Conservation (phyloP, 2,888 invertebrate species). For the Pachymerium ferrugineum region DNA sequence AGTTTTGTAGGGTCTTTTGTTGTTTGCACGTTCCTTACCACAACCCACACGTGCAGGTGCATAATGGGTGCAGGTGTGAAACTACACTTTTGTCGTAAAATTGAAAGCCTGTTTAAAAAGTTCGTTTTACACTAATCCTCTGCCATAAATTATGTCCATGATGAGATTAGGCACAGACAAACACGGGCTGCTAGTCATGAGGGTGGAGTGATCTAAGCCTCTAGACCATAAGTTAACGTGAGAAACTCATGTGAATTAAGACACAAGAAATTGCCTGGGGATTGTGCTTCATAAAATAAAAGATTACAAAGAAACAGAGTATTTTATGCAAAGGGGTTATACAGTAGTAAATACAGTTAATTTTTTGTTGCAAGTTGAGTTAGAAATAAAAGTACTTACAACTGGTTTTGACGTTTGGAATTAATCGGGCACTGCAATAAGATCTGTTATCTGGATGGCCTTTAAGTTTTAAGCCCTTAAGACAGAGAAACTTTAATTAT, state of each 20-base stretch:
- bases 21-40: not conserved
- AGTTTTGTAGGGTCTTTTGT: not conserved
- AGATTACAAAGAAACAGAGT: too few species aligned
- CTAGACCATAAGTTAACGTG: slow-evolving; percentile 10
- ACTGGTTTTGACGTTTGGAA: too few species aligned
- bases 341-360: too few species aligned
- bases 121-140: not conserved
- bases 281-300: too few species aligned
- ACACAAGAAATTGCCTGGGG: too few species aligned
- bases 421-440: too few species aligned
- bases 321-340: too few species aligned
- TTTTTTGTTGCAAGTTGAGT: too few species aligned
- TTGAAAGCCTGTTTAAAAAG: slow-evolving; percentile 8
- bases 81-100: slow-evolving; percentile 12
- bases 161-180: slow-evolving; percentile 6
- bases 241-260: not conserved
- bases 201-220: not conserved
- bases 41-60: slow-evolving; percentile 18
- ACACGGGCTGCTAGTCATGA: not conserved
- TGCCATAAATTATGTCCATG: slow-evolving; percentile 1
- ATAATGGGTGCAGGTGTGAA: slow-evolving; percentile 18
- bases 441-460: too few species aligned
- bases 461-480: too few species aligned
- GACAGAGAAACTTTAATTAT: too few species aligned
- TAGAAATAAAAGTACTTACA: too few species aligned